These are phyloP conservation scores for Ganaspis brasiliensis DNA, from an alignment of 2,888 invertebrate genomes.

Conservation along the genomic window DNA sequence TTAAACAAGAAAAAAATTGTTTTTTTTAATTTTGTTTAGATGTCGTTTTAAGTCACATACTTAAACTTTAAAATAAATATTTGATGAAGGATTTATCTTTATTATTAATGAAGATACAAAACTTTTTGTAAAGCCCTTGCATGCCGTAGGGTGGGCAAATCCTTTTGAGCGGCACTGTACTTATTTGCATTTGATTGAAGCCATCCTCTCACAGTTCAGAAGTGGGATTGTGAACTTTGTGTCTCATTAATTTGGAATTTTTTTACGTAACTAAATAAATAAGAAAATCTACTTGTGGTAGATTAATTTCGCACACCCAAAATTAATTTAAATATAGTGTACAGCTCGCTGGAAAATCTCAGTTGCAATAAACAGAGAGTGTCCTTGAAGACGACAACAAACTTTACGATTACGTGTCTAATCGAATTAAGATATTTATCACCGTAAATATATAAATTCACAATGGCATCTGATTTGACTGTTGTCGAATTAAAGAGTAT, in stretches of 20 bases:
- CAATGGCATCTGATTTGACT: background rate
- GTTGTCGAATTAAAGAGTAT: background rate
- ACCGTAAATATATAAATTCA: background rate
- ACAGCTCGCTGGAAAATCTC: background rate
- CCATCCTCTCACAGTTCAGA: slow-evolving; percentile 18
- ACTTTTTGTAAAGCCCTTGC: too few species aligned
- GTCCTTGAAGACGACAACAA: background rate
- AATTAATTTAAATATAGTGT: background rate
- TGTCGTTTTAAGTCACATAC: too few species aligned
- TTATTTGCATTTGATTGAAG: background rate
- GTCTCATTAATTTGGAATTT: background rate
- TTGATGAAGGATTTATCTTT: too few species aligned
- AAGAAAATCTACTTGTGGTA: too few species aligned
- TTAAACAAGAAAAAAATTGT: too few species aligned
- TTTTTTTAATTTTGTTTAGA: too few species aligned
- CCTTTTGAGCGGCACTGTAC: too few species aligned
- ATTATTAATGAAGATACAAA: too few species aligned
- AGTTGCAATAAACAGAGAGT: background rate
- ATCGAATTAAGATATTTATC: background rate
- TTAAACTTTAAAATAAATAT: too few species aligned
- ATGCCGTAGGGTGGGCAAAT: too few species aligned
- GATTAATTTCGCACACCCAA: background rate
- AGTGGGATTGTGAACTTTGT: background rate
- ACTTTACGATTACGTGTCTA: background rate
- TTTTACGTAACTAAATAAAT: too few species aligned